A percentile compares a stretch with the other conserved stretches of the same genome.
These are phyloP conservation scores for Hippolais icterina DNA, from an alignment of 2,113 vertebrate species.

Conservation along the genomic window DNA sequence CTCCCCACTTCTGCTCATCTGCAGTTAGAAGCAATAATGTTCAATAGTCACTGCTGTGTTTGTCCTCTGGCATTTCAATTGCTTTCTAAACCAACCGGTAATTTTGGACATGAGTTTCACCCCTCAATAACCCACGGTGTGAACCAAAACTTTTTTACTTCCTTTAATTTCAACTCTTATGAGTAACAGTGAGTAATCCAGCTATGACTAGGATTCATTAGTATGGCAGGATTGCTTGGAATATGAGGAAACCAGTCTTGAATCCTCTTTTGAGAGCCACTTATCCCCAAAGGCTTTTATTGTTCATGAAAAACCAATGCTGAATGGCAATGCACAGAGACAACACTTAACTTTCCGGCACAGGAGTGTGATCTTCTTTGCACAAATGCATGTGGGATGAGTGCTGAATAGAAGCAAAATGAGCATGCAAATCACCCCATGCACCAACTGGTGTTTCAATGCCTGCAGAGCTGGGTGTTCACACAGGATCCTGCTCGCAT, in stretches of 20 bases:
- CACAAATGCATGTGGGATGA: slow-evolving; percentile 13
- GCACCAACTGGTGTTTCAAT: slow-evolving; percentile 24
- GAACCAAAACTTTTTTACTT: neutral
- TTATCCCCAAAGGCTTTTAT: slow-evolving; percentile 18
- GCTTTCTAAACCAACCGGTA: neutral
- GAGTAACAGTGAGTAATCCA: slow-evolving; percentile 20
- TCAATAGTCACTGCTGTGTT: neutral
- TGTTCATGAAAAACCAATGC: neutral
- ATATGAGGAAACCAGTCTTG: slow-evolving; percentile 10
- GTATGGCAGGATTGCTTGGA: slow-evolving; percentile 13
- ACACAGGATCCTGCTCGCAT: neutral
- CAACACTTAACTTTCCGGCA: neutral
- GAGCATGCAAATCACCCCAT: slow-evolving; percentile 49
- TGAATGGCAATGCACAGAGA: slow-evolving; percentile 11
- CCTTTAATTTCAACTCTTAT: neutral
- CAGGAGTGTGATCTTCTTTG: slow-evolving; percentile 1
- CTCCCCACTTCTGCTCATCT: neutral
- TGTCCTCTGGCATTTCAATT: neutral
- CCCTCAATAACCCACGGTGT: neutral
- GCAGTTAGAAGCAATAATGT: neutral
- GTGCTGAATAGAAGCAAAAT: slow-evolving; percentile 18
- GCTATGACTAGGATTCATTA: neutral
- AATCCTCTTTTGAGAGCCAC: slow-evolving; percentile 17
- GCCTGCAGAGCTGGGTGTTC: slow-evolving; percentile 40
- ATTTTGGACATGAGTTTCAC: neutral